Conservation (phyloP, 2,888 invertebrate genomes). For the Drosophila nr. fundita region DNA sequence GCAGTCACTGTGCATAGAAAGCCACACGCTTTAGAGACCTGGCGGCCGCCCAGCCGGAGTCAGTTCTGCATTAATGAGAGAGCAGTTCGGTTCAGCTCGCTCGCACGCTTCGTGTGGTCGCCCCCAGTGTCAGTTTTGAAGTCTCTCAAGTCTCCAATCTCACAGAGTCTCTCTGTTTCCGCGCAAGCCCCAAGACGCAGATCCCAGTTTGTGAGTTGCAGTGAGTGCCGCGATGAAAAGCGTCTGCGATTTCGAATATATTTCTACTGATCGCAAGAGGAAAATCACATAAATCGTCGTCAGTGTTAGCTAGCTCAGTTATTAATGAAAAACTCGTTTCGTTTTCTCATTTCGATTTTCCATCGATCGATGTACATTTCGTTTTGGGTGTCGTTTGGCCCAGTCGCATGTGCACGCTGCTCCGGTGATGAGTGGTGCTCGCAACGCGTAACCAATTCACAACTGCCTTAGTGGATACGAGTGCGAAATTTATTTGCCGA, state of each 20-base stretch:
- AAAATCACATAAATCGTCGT: slow-evolving; percentile 58
- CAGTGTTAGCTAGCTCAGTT: slow-evolving; percentile 11
- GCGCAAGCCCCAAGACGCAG: neutral
- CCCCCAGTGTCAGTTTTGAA: slow-evolving; percentile 42
- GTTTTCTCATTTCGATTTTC: slow-evolving; percentile 55
- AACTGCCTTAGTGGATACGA: slow-evolving; percentile 23
- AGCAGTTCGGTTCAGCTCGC: slow-evolving; percentile 76
- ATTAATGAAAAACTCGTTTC: slow-evolving; percentile 72
- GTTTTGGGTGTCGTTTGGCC: slow-evolving; percentile 20
- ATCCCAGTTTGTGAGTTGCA: slow-evolving; percentile 12
- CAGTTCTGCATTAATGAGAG: slow-evolving; percentile 85
- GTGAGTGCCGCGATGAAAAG: slow-evolving; percentile 41
- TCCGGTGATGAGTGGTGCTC: slow-evolving; percentile 49
- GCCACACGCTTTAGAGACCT: slow-evolving; percentile 71
- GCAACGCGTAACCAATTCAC: slow-evolving; percentile 33
- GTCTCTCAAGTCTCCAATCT: slow-evolving; percentile 3
- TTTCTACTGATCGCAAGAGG: slow-evolving; percentile 37
- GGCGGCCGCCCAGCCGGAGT: slow-evolving; percentile 63
- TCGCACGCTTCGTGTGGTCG: slow-evolving; percentile 76
- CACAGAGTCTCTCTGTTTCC: neutral
- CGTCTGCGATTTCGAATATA: slow-evolving; percentile 11
- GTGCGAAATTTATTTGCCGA: slow-evolving; percentile 27
- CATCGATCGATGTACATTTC: slow-evolving; percentile 50
- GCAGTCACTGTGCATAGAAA: slow-evolving; percentile 72
- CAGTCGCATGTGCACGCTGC: slow-evolving; percentile 71